Evolutionary conservation across 2,888 invertebrate genomes (phyloP).

Genomic region (Amphimallon solstitiale): DNA sequence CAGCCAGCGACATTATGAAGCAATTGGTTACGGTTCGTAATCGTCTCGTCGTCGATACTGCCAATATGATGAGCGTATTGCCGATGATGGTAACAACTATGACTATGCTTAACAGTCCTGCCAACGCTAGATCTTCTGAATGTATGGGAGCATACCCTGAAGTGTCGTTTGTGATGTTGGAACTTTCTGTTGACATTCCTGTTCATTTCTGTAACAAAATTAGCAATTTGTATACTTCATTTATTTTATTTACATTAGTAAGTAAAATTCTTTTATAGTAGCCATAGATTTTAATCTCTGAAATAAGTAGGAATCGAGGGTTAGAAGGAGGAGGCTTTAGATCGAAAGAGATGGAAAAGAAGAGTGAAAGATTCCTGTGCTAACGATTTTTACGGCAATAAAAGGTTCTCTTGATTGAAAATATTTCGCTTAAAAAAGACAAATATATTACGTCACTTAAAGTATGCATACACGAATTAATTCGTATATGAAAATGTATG

Average conservation of each 20-base stretch:
- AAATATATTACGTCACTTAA: no score
- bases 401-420: no score
- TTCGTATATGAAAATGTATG: no score
- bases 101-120: conserved; percentile 72
- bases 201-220: conserved; percentile 57
- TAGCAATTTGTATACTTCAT: not conserved
- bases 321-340: no score
- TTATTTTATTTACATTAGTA: not conserved
- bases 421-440: no score
- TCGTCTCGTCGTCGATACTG: conserved; percentile 86
- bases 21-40: conserved; percentile 94
- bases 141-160: conserved; percentile 12
- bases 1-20: conserved; percentile 93
- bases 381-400: no score
- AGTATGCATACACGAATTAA: no score
- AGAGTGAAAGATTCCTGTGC: no score
- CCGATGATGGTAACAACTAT: conserved; percentile 83
- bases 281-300: no score
- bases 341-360: no score
- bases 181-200: conserved; percentile 57
- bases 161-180: conserved; percentile 37
- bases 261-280: no score
- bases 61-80: conserved; percentile 89
- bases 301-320: no score
- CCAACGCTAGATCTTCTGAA: conserved; percentile 62